Base-by-base conservation (phyloP, 2,113 vertebrate genomes). In the Microtus oregoni region DNA sequence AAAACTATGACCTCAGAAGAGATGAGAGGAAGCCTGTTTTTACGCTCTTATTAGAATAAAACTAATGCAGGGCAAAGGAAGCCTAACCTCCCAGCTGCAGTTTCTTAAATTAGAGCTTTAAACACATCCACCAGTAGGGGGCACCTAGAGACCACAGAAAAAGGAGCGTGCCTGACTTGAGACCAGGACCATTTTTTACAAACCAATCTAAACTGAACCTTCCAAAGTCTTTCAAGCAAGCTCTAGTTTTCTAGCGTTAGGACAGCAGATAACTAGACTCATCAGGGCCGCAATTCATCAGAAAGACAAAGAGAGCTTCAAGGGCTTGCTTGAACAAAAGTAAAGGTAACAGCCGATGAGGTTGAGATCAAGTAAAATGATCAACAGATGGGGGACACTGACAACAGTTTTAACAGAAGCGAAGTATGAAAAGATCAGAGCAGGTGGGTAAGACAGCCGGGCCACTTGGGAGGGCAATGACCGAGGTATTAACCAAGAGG, bases 41-140 rank as follows among this genome's bases (percentile, higher is more conserved):
- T n/a, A n/a, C 20, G n/a, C 68, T 72, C 5, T 72, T 72, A 20
- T 72, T 35, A 58, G 52, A 82, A 58, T 82, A 82, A 38, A 38
- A 82, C 79, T 58, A 61, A 22, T 10, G 17, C 78, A 55, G 78
- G 32, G 50, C 78, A 6, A 81, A 55, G 50, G 28, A 55, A 81
- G 50, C 77, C 58, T 9, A 1, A 50, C 32, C 76, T 22, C 30
- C 9, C 2, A n/a, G 24, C 52, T 58, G 35, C 32, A 82, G 22
- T 38, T 50, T 19, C 26, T 50, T 26, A 15, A 94, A 4, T n/a
- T 44, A 73, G 58, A n/a, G 47, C 72, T 83, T 83, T 90, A 72
- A 92, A 67, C 7, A 52, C 3, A 87, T 61, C 52, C 44, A 82
- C 95, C 96, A 90, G 41, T n/a, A 94, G 95, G 65, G 70, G 72